These are phyloP conservation scores for Hylaeus anthracinus DNA, from an alignment of 1,140 invertebrate species.

Conservation along the genomic window DNA sequence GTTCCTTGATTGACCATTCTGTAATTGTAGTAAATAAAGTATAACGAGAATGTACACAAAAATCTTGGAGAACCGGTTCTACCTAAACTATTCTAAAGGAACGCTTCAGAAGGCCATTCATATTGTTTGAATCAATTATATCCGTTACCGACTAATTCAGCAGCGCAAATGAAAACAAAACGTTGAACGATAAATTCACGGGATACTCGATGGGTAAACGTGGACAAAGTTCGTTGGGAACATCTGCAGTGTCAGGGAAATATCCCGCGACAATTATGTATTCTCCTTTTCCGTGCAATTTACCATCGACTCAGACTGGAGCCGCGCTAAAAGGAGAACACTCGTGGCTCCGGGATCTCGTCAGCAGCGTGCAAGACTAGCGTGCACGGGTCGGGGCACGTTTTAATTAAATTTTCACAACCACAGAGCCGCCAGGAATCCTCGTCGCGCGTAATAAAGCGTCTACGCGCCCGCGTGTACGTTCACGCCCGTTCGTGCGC, in stretches of 20 bases:
- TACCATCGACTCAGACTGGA: not conserved
- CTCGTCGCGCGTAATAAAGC: conserved; percentile 51
- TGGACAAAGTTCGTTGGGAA: too few species aligned
- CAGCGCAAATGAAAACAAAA: too few species aligned
- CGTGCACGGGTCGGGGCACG: conserved; percentile 14
- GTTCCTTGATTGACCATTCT: too few species aligned
- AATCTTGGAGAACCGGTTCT: too few species aligned
- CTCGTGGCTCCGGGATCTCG: not conserved
- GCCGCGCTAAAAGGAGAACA: conserved; percentile 5
- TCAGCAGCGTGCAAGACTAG: conserved; percentile 2
- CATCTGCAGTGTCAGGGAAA: not conserved
- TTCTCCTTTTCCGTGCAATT: conserved; percentile 10
- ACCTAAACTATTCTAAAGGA: too few species aligned
- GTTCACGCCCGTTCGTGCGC: not conserved
- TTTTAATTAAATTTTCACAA: conserved; percentile 72
- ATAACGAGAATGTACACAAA: too few species aligned
- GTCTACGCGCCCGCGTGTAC: not conserved
- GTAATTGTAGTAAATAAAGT: too few species aligned
- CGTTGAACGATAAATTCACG: too few species aligned
- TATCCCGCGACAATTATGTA: not conserved
- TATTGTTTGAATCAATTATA: too few species aligned
- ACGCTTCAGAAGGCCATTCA: too few species aligned
- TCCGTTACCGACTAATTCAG: too few species aligned
- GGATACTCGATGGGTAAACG: too few species aligned
- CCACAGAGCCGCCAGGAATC: conserved; percentile 48